A percentile compares a stretch with the other conserved stretches of the same genome.
Evolutionary conservation across 2,113 vertebrate genomes (phyloP).

Genomic region (Oenanthe melanoleuca): DNA sequence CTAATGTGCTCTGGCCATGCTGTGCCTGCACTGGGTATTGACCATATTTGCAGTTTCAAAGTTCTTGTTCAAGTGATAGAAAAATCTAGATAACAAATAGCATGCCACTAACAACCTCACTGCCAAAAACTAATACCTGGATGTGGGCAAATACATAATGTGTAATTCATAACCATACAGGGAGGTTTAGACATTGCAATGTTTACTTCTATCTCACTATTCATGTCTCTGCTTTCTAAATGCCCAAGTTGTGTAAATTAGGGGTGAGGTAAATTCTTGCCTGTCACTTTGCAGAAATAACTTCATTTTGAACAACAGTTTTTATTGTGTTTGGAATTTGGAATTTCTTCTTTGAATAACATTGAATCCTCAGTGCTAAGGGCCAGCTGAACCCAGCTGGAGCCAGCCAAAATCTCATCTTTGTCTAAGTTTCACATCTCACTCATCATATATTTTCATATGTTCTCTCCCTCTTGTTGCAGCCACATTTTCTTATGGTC

Average conservation of each 20-base stretch:
- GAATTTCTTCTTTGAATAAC: neutral
- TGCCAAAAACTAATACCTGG: neutral
- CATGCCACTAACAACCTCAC: neutral
- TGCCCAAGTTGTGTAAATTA: neutral
- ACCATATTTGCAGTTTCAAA: neutral
- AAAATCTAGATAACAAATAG: neutral
- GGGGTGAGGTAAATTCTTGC: neutral
- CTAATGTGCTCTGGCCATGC: rapidly evolving
- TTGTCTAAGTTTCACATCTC: neutral
- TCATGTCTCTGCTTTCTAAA: neutral
- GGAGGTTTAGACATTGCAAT: neutral
- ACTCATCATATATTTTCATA: neutral
- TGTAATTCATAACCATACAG: neutral
- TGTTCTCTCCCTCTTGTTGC: neutral
- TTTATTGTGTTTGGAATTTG: neutral
- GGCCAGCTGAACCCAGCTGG: neutral
- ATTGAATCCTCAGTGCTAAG: neutral
- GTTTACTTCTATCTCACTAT: neutral
- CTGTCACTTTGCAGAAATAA: neutral
- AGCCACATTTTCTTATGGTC: neutral
- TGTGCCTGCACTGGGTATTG: neutral
- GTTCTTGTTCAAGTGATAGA: neutral
- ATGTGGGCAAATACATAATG: neutral
- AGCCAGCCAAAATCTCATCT: neutral
- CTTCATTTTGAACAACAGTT: neutral